Conservation (phyloP, 35 echinoderm and acorn worm genomes). For the Holothuria glaberrima region DNA sequence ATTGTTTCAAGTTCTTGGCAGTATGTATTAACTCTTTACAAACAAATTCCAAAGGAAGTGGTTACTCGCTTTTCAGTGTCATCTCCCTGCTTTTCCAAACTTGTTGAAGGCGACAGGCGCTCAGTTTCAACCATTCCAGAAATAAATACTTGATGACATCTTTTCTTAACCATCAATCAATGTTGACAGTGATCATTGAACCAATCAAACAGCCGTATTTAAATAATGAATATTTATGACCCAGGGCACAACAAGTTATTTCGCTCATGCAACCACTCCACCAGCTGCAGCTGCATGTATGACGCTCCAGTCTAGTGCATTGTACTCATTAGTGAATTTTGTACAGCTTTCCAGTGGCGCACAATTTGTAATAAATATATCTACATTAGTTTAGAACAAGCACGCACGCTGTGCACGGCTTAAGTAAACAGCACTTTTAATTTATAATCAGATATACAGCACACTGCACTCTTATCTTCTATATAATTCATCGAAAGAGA, state of each 20-base stretch:
- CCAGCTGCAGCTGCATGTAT: conserved; percentile 51
- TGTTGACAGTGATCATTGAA: not conserved
- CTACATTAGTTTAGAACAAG: conserved; percentile 10
- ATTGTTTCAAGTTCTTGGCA: too few species aligned
- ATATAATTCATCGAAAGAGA: conserved; percentile 50
- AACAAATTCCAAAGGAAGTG: too few species aligned
- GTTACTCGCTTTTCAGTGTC: too few species aligned
- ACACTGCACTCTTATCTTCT: conserved; percentile 20
- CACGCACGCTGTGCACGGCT: conserved; percentile 38
- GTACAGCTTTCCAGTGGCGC: conserved; percentile 39
- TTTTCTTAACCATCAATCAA: conserved; percentile 50
- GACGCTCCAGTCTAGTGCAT: not conserved
- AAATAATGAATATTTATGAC: conserved; percentile 27
- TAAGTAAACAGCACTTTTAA: conserved; percentile 57
- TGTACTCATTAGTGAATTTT: conserved; percentile 28
- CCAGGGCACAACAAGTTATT: conserved; percentile 49
- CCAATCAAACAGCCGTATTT: conserved; percentile 49
- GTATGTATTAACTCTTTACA: too few species aligned
- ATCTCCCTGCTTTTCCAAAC: too few species aligned
- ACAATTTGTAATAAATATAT: conserved; percentile 56
- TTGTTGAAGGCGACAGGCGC: too few species aligned
- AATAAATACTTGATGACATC: conserved; percentile 50
- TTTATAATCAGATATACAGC: conserved; percentile 41
- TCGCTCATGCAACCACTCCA: not conserved
- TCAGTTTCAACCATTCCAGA: not conserved